Evolutionary conservation across 2,113 vertebrate species (phyloP).

Genomic region (Aspidoscelis tigris): DNA sequence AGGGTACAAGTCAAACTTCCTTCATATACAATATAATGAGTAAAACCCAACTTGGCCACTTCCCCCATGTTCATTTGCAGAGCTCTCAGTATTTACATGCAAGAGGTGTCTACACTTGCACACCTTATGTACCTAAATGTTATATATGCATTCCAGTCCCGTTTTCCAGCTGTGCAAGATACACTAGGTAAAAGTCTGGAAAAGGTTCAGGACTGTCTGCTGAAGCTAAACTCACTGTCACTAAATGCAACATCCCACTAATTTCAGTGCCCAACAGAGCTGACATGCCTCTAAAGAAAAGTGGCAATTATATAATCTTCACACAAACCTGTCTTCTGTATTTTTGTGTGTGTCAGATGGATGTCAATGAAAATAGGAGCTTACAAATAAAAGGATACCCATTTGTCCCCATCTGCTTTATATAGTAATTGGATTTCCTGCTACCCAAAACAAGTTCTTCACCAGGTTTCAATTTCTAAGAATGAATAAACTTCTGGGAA

Average conservation of each 20-base stretch:
- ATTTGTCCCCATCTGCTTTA: background rate
- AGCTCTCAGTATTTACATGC: background rate
- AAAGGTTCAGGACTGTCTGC: background rate
- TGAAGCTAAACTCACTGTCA: background rate
- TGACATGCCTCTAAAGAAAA: background rate
- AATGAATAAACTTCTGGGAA: background rate
- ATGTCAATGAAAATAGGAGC: background rate
- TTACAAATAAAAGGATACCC: background rate
- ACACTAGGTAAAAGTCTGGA: background rate
- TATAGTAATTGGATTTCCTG: background rate
- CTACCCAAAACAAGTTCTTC: too few relatives aligned
- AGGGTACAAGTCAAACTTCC: background rate
- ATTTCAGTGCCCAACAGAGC: background rate
- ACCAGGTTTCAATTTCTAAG: background rate
- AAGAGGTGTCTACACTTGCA: background rate
- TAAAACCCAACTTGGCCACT: background rate
- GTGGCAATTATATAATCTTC: background rate
- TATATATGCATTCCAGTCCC: background rate
- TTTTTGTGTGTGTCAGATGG: background rate
- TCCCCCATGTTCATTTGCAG: background rate
- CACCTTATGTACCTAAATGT: background rate
- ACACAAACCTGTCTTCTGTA: background rate
- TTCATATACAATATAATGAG: too few relatives aligned
- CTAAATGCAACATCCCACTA: background rate
- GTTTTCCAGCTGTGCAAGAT: background rate